Evolutionary conservation across 2,888 invertebrate genomes (phyloP).

Genomic region (Pheosia gnoma): DNA sequence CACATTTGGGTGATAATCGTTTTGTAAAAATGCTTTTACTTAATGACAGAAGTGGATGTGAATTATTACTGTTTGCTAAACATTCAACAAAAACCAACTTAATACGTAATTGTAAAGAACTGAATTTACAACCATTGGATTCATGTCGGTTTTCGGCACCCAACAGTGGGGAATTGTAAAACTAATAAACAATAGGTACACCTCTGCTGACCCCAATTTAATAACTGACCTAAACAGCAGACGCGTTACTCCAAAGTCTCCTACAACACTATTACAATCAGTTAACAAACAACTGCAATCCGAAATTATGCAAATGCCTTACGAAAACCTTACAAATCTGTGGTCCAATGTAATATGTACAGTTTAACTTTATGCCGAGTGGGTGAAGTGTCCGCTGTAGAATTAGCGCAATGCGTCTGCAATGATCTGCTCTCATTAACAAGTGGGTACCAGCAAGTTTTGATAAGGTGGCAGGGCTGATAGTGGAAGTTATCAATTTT

Average conservation of each 20-base stretch:
- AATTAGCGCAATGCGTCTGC: slow-evolving; percentile 26
- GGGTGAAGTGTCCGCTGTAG: slow-evolving; percentile 5
- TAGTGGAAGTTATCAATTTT: too few relatives aligned
- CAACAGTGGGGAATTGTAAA: too few relatives aligned
- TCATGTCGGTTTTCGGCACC: too few relatives aligned
- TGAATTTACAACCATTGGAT: too few relatives aligned
- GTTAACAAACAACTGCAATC: neutral
- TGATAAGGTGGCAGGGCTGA: neutral
- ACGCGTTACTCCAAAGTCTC: neutral
- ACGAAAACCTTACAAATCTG: neutral
- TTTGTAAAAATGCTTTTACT: neutral
- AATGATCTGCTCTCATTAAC: slow-evolving; percentile 59
- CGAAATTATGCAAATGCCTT: slow-evolving; percentile 3
- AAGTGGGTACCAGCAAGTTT: slow-evolving; percentile 36
- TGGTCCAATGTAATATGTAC: slow-evolving; percentile 2
- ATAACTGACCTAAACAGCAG: slow-evolving; percentile 7
- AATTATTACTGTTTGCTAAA: too few relatives aligned
- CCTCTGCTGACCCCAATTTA: slow-evolving; percentile 1
- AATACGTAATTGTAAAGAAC: too few relatives aligned
- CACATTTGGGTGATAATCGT: slow-evolving; percentile 12
- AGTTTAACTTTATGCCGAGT: neutral
- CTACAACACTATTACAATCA: neutral
- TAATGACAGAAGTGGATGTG: too few relatives aligned
- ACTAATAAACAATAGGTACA: neutral
- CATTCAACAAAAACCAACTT: too few relatives aligned